These are phyloP conservation scores for Poecilia wingei DNA, from an alignment of 2,797 vertebrate genomes.

Conservation along the genomic window DNA sequence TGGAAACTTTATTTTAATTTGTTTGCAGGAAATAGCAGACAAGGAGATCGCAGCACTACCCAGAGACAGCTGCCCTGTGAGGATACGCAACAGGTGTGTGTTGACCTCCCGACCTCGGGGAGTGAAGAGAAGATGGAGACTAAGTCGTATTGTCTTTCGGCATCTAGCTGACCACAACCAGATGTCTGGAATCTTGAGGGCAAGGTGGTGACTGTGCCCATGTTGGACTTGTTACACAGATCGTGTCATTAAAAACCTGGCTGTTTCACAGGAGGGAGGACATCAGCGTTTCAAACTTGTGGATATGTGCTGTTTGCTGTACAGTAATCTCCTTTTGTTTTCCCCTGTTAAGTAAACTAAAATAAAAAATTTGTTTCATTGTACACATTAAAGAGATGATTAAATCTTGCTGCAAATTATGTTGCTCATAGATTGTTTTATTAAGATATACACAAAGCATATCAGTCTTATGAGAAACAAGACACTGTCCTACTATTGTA, in stretches of 20 bases:
- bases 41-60: constrained; percentile 91
- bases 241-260: background rate
- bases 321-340: background rate
- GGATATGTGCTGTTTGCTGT: constrained; percentile 1
- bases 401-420: constrained; percentile 38
- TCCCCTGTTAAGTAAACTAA: background rate
- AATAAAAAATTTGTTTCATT: constrained; percentile 7
- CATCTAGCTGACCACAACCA: constrained; percentile 92
- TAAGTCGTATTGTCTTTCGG: constrained; percentile 94
- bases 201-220: constrained; percentile 86
- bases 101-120: constrained; percentile 93
- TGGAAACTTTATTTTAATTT: background rate
- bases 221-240: constrained; percentile 1
- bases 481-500: background rate
- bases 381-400: constrained; percentile 18
- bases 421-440: background rate
- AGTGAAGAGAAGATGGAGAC: constrained; percentile 89
- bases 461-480: background rate
- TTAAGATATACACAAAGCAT: background rate
- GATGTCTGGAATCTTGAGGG: constrained; percentile 91
- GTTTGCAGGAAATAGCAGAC: constrained; percentile 87
- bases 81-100: constrained; percentile 93
- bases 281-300: constrained; percentile 4
- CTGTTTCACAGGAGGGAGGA: background rate
- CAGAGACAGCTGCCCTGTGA: constrained; percentile 90